A percentile compares a stretch with the other conserved stretches of the same genome.
Conservation (phyloP, 2,888 invertebrate species). For the Teinopalpus imperialis region DNA sequence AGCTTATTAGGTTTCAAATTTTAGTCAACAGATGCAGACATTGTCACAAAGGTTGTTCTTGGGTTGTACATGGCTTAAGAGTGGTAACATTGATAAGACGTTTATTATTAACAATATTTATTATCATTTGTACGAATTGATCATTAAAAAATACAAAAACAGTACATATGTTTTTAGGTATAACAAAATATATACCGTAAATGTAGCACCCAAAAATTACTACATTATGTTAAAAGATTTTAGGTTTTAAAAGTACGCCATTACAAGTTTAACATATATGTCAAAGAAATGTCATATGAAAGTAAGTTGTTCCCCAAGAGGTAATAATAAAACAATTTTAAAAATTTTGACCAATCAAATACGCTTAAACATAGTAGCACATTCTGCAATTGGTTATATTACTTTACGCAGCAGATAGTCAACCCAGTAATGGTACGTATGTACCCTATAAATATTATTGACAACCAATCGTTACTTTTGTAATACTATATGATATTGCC, state of each 20-base stretch:
- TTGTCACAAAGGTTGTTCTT: conserved; percentile 71
- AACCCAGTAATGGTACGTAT: neutral
- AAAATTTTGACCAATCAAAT: conserved; percentile 30
- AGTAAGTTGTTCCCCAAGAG: conserved; percentile 20
- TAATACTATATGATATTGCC: conserved; percentile 22
- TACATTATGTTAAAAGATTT: conserved; percentile 11
- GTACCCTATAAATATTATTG: neutral
- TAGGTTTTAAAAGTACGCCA: conserved; percentile 36
- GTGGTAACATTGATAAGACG: conserved; percentile 49
- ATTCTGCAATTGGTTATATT: conserved; percentile 24
- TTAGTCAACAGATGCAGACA: conserved; percentile 82
- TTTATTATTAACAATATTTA: conserved; percentile 10
- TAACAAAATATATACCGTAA: neutral
- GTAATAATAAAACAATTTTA: too few species aligned
- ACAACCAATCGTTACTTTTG: conserved; percentile 19
- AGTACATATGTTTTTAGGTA: neutral
- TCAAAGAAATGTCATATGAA: conserved; percentile 38
- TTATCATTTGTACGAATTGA: neutral
- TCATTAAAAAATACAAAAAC: neutral
- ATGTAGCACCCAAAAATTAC: neutral
- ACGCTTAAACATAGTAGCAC: neutral
- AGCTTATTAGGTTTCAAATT: conserved; percentile 81
- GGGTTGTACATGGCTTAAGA: conserved; percentile 55
- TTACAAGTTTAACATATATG: conserved; percentile 47
- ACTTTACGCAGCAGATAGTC: neutral